Conservation (phyloP, 2,888 invertebrate species). For the Xiphydria camelus region DNA sequence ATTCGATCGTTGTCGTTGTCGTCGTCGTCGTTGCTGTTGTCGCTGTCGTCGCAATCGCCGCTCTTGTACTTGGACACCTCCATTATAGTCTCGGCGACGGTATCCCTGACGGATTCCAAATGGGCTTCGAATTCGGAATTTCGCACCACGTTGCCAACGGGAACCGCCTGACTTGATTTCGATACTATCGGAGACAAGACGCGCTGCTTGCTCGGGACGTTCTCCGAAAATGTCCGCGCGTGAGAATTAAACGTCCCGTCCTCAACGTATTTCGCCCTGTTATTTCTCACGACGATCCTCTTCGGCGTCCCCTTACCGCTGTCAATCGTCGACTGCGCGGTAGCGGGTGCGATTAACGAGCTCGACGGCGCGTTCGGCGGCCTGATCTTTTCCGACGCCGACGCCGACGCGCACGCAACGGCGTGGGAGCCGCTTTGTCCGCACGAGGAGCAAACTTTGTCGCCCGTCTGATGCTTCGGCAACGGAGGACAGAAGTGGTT, state of each 20-base stretch:
- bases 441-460: constrained; percentile 48
- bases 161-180: constrained; percentile 57
- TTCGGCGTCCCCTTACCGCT: constrained; percentile 27
- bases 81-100: constrained; percentile 50
- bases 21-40: constrained; percentile 7
- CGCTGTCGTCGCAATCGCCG: constrained; percentile 26
- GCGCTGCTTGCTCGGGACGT: neutral
- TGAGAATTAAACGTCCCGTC: constrained; percentile 22
- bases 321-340: constrained; percentile 5
- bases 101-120: constrained; percentile 29
- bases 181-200: neutral
- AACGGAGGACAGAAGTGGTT: constrained; percentile 67
- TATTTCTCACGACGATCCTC: constrained; percentile 39
- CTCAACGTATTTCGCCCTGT: constrained; percentile 34
- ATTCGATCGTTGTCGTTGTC: constrained; percentile 4
- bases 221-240: neutral
- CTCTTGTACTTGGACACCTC: constrained; percentile 44
- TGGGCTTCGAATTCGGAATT: constrained; percentile 23
- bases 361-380: constrained; percentile 1
- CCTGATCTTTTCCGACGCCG: constrained; percentile 18
- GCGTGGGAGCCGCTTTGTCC: constrained; percentile 44
- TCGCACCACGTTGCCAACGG: constrained; percentile 22
- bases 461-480: constrained; percentile 24
- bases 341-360: neutral
- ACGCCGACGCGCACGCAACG: constrained; percentile 39